These are phyloP conservation scores for Pantherophis guttatus DNA, from an alignment of 2,113 vertebrate species.

Conservation along the genomic window DNA sequence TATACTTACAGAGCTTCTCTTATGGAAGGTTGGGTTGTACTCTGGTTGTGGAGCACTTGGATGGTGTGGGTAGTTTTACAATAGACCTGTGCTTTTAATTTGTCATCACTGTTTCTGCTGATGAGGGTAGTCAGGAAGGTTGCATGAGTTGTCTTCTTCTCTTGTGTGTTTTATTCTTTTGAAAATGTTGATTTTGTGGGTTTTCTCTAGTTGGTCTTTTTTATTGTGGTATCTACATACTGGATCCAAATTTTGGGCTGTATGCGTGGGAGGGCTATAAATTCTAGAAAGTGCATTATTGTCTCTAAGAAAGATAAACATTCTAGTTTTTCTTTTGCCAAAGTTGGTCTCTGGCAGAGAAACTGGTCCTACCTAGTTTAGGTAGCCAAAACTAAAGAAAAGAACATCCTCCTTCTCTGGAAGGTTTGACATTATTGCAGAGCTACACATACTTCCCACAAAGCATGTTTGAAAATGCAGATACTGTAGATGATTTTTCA, in stretches of 20 bases:
- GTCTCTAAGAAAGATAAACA: not conserved
- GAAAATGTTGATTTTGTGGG: not conserved
- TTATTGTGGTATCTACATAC: not conserved
- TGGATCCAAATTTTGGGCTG: not conserved
- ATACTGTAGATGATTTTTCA: not conserved
- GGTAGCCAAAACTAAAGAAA: not conserved
- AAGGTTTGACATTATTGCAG: not conserved
- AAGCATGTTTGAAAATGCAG: slow-evolving; percentile 26
- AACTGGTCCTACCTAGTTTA: not conserved
- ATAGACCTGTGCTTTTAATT: not conserved
- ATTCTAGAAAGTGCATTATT: not conserved
- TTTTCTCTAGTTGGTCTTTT: not conserved
- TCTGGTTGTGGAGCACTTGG: not conserved
- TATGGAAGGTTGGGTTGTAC: not conserved
- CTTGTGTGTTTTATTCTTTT: not conserved
- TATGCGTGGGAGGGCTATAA: not conserved
- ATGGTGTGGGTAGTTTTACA: not conserved
- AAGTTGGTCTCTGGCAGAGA: not conserved
- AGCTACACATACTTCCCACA: not conserved
- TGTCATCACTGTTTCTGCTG: not conserved
- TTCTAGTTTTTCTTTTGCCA: not conserved
- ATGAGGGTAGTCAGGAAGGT: not conserved
- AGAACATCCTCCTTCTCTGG: not conserved
- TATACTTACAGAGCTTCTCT: not conserved
- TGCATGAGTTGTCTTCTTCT: not conserved